Base-by-base conservation (phyloP, 2,113 vertebrate genomes). In the Pandion haliaetus region DNA sequence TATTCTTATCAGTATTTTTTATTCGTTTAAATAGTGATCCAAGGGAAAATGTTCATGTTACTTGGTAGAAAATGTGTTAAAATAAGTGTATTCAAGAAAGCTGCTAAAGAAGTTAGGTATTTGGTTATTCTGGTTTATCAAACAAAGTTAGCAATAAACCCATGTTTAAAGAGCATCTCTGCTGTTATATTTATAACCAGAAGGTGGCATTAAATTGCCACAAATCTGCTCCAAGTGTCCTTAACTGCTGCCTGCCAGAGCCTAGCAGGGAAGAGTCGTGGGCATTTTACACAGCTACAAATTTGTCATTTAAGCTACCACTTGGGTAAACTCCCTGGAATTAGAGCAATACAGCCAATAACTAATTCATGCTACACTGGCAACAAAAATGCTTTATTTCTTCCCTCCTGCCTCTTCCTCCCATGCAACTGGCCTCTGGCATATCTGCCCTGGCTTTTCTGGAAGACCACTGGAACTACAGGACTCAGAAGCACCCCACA, bases 131-230 rank as follows among this genome's bases (percentile, higher is more conserved):
- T 28, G 36, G n/a, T 73, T 85, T 54, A 61, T 13, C 36, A 21
- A 80, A 40, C 12, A 66, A 40, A 67, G 32, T 15, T 1, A 47
- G 40, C 4, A 28, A 49, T 9, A 66, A 69, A 18, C 3, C 8
- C 14, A 17, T 34, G 74, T 72, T 50, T 13, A 17, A 15, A 24
- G 13, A 45, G 32, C 38, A 57, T 9, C 23, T 80, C 67, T 67
- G 79, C 61, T 86, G 17, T 85, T 97, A 47, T 8, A 69, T 23
- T 19, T 70, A 11, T 4, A 40, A 54, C 78, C 97, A 96, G 95
- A 50, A 97, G 97, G 79, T 98, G 97, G 95, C 95, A 94, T 13
- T 71, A 50, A 58, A 86, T 17, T 17, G 77, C 86, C 81, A 91
- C 88, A 88, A 57, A 96, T 90, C 44, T 9, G 54, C 44, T 70